Evolutionary conservation across 2,797 vertebrate species (phyloP).

Genomic region (Hypotaenidia okinawae): DNA sequence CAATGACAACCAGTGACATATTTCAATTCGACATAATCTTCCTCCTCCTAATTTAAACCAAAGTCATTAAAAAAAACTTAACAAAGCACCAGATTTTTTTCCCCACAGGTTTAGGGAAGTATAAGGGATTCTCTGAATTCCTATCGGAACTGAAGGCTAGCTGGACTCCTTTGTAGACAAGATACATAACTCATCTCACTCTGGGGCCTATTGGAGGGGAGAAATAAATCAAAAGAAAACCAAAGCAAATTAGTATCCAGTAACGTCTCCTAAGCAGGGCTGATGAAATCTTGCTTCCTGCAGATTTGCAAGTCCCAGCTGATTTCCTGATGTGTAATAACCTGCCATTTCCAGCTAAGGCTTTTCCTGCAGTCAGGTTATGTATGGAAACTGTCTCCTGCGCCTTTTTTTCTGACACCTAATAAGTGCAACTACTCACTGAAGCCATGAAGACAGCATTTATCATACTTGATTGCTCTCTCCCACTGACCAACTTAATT

Average conservation of each 20-base stretch:
- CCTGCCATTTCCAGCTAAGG: not conserved
- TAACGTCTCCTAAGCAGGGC: not conserved
- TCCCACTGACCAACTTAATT: not conserved
- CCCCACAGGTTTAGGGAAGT: not conserved
- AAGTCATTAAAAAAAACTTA: not conserved
- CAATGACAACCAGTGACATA: not conserved
- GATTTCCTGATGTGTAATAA: not conserved
- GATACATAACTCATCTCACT: not conserved
- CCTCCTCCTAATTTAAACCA: not conserved
- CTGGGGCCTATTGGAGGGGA: rapidly evolving
- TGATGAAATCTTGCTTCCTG: not conserved
- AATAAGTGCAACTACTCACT: not conserved
- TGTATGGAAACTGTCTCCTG: not conserved
- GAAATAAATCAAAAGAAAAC: not conserved
- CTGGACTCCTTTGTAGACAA: not conserved
- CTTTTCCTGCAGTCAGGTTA: not conserved
- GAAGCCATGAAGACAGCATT: not conserved
- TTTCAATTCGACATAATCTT: not conserved
- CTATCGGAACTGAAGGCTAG: not conserved
- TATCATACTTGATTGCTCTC: not conserved
- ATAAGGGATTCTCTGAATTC: not conserved
- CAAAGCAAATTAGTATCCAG: not conserved
- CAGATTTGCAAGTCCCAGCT: not conserved
- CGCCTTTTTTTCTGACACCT: not conserved
- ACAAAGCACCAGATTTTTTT: not conserved